Base-by-base conservation (phyloP, 2,888 invertebrate species). In the Odontocolon sp. region DNA sequence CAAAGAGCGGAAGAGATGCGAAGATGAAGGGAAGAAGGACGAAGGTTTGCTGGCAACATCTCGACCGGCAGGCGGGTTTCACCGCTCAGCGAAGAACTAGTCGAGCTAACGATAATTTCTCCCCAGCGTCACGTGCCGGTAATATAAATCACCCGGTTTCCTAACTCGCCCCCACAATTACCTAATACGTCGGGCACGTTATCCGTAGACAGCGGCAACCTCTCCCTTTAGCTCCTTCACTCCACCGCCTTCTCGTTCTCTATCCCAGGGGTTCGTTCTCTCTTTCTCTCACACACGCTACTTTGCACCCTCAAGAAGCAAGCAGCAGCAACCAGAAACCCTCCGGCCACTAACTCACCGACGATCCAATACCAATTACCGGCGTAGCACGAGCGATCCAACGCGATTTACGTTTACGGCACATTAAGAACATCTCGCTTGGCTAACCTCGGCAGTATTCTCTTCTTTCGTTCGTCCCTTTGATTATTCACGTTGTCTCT, bases 61-160 rank as follows among this genome's bases (percentile, higher is more conserved):
- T 26, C 18, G 38, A 61, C 42, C 26, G 14, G 31, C 47, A 31
- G 52, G 57, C 63, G 40, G 38, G 36, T 64, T 73, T 69, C 68
- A 59, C 54, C 38, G 31, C 36, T 28, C 50, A 61, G 14, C 28
- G 3, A 52, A 57, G 36, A 38, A 54, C 31, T 9, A 80, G 80
- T 78, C 67, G 81, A 82, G 83, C 86, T 86, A 87, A 88, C 86
- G 87, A 87, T 88, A 86, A 89, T 88, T 88, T 83, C 84, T 85
- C 81, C 80, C 82, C 72, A 80, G 84, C 87, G 86, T 88, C 89
- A 88, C 88, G 87, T 87, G 86, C 87, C 83, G 76, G 84, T 84
- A 85, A 87, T 87, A 89, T 89, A 88, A 89, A 89, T 89, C 88
- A 88, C 85, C 86, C 81, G 78, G 70, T 80, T 78, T 77, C 77